phyloP scores from a whole-genome alignment of 1,140 invertebrate species.

The Orussus abietinus region DNA sequence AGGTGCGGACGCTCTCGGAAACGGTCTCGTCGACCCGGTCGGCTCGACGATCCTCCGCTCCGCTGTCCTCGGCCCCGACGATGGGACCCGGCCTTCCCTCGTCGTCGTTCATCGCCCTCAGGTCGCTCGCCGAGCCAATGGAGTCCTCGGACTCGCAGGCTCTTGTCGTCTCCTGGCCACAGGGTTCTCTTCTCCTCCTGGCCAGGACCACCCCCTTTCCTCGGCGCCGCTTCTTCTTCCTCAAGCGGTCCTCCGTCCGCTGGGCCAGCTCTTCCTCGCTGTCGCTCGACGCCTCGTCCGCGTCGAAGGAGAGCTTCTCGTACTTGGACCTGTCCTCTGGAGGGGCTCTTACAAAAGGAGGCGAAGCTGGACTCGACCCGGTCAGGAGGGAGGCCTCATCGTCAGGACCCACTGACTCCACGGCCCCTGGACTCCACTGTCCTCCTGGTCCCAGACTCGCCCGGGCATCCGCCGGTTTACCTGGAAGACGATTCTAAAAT shows the following conservation, averaged over 20 bases:
- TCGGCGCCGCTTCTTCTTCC: conserved; percentile 40
- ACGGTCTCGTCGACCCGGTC: conserved; percentile 58
- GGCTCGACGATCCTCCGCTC: conserved; percentile 23
- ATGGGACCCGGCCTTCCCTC: conserved; percentile 52
- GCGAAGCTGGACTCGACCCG: conserved; percentile 44
- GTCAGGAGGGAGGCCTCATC: conserved; percentile 37
- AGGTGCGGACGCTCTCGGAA: conserved; percentile 65
- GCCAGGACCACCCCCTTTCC: conserved; percentile 36
- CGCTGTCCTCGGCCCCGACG: conserved; percentile 27
- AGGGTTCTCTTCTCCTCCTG: conserved; percentile 35
- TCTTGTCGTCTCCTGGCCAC: too few relatives aligned
- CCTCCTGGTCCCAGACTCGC: neutral
- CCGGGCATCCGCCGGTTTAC: conserved; percentile 16
- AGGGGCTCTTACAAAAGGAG: conserved; percentile 62
- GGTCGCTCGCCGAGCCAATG: conserved; percentile 71
- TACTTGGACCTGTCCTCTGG: conserved; percentile 75
- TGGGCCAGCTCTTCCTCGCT: conserved; percentile 50
- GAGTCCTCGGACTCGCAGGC: conserved; percentile 64
- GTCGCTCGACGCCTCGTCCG: conserved; percentile 61
- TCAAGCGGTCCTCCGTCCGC: conserved; percentile 27
- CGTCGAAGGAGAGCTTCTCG: conserved; percentile 65
- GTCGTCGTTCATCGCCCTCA: conserved; percentile 61
- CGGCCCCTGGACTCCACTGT: neutral
- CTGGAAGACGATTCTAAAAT: too few relatives aligned
- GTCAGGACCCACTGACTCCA: conserved; percentile 21